Evolutionary conservation across 2,797 vertebrate genomes (phyloP), one percentile per base, ranked within the genome.

Genomic region (Poeciliopsis gracilis): DNA sequence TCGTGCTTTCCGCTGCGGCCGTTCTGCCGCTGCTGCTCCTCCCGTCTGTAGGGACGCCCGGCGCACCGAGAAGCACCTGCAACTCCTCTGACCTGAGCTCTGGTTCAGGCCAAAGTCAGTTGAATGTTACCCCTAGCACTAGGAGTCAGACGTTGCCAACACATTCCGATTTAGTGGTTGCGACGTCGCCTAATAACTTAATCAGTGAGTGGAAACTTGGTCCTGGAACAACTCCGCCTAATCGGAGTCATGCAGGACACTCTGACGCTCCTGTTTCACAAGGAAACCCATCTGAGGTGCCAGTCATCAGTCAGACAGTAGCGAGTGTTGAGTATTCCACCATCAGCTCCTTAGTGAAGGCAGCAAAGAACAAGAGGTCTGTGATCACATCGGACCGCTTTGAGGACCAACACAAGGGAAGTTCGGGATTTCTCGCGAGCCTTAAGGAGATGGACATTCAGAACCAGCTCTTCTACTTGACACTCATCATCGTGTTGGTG

Each of bases 381-480:
- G n/a, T 70, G 46, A 23, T 36, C 0, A 59, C 71, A 2, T 30
- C 51, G 0, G 25, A 57, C 7, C 66, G 59, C 59, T 18, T 30
- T 0, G 46, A 30, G 28, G 80, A 82, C 45, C 18, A 15, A 0
- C 9, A 71, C 0, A 20, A 43, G 25, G 53, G 18, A 2, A 45
- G 5, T 2, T 82, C 77, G 5, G 91, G 86, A 9, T 95, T 96
- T 11, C 84, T 95, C 47, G 88, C 82, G 74, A 91, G 75, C 80
- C 87, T 94, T 73, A 93, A 95, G 75, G 90, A 80, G 70, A 93
- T 92, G 90, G 94, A 96, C 82, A 79, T 82, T 3, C 81, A 95
- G 8, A 93, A 87, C 43, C 94, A 95, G 83, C 90, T 97, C 77
- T 97, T 98, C 86, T 91, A 97, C 78, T 79, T 97, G 84, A 83